These are phyloP conservation scores for Cerastis rubricosa DNA, from an alignment of 2,888 invertebrate species.

Conservation along the genomic window DNA sequence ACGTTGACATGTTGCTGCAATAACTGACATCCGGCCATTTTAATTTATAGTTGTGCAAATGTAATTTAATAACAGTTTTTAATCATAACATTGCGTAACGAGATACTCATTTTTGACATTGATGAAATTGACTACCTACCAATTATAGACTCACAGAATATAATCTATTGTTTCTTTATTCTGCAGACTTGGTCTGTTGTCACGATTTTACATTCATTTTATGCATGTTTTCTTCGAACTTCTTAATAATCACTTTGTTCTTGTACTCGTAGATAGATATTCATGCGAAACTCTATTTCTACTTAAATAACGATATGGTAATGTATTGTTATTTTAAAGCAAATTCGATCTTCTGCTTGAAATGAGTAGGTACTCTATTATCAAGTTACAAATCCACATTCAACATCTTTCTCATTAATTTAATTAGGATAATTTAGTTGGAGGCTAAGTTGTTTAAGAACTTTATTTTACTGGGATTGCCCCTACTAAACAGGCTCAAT, in stretches of 20 bases:
- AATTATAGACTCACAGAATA: background rate
- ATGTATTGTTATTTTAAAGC: background rate
- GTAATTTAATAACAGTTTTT: slow-evolving; percentile 31
- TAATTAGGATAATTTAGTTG: background rate
- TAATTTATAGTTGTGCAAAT: slow-evolving; percentile 41
- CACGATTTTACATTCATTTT: background rate
- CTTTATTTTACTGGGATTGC: background rate
- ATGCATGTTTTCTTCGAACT: background rate
- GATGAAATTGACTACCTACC: slow-evolving; percentile 11
- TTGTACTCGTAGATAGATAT: background rate
- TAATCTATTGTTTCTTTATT: background rate
- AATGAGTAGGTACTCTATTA: background rate
- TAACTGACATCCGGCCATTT: slow-evolving; percentile 26
- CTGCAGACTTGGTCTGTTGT: background rate
- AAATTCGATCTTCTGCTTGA: background rate
- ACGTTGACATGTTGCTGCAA: slow-evolving; percentile 44
- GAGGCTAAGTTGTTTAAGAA: background rate
- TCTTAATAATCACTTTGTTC: background rate
- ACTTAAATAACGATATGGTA: background rate
- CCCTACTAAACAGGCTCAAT: background rate
- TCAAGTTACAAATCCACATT: background rate
- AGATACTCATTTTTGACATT: slow-evolving; percentile 13
- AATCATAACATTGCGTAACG: slow-evolving; percentile 15
- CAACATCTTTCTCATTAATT: background rate
- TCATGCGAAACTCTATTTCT: background rate